Base-by-base conservation (phyloP, 2,888 invertebrate species). In the Portevinia maculata region DNA sequence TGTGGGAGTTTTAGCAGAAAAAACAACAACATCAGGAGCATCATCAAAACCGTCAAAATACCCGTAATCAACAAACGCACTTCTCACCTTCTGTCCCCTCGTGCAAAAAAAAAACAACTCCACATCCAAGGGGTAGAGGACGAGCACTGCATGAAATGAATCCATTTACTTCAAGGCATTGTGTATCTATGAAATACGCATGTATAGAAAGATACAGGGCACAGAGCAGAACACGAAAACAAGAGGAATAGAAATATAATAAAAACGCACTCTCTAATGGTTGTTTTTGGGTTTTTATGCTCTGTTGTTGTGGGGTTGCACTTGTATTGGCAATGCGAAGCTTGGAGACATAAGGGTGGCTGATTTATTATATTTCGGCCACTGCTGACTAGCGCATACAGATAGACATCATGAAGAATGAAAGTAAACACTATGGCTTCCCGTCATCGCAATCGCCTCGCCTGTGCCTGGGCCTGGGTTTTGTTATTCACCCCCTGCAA, bases 321-420 rank as follows among this genome's bases (percentile, higher is more conserved):
- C 50, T 83, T 78, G 83, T 71, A 44, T 71, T 71, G 46, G 24
- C 44, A 41, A 11, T 53, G 34, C 32, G n/a, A 32, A 15, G 44
- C 24, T 13, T 75, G 48, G 65, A 34, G 76, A 37, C 62, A 53
- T 28, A 64, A 59, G 70, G 62, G 64, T 70, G 59, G 64, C 55
- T 83, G 83, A 83, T 78, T 83, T 83, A 83, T 83, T 78, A 78
- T 78, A 78, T 83, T 83, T 78, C 62, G 60, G 50, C 60, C 55
- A 52, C 34, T 11, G 34, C 60, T 69, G 76, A 69, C 69, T 69
- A 76, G 76, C 78, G 65, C 71, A 78, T 75, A 75, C 52, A 67
- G 65, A 71, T 75, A 75, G 44, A 75, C 59, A 67, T 52, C 50
- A 67, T 44, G 67, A 57, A 67, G 50, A 62, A 53, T 41, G 52